Conservation (phyloP, 2,888 invertebrate species). For the Tromatobia lineatoria region DNA sequence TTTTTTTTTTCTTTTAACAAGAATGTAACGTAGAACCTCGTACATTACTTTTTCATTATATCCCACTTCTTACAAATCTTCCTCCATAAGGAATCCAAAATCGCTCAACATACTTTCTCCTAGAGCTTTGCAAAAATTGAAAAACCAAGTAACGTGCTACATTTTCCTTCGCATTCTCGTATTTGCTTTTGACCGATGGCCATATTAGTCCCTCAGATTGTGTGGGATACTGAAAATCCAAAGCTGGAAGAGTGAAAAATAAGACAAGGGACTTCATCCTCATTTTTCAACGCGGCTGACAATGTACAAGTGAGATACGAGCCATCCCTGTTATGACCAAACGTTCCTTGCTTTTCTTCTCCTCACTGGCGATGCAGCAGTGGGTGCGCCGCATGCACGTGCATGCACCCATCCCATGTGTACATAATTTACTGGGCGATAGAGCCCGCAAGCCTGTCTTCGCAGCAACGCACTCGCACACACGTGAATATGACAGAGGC, state of each 20-base stretch:
- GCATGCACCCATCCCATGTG: slow-evolving; percentile 32
- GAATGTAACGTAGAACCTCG: too few species aligned
- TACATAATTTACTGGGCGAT: slow-evolving; percentile 64
- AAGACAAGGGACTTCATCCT: not conserved
- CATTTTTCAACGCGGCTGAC: not conserved
- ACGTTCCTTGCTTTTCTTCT: not conserved
- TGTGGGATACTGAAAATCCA: not conserved
- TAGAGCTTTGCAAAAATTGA: too few species aligned
- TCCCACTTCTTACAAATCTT: too few species aligned
- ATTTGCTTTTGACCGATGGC: not conserved
- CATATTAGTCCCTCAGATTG: not conserved
- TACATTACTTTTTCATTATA: too few species aligned
- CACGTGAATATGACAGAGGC: slow-evolving; percentile 57
- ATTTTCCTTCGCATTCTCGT: too few species aligned
- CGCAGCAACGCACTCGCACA: slow-evolving; percentile 49
- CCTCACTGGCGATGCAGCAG: not conserved
- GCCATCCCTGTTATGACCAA: not conserved
- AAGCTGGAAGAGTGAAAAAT: not conserved
- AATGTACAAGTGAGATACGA: not conserved
- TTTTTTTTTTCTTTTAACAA: too few species aligned
- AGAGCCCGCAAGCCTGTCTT: slow-evolving; percentile 49
- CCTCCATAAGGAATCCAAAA: too few species aligned
- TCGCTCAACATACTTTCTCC: too few species aligned
- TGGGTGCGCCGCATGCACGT: slow-evolving; percentile 7
- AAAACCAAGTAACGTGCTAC: too few species aligned